A percentile compares a stretch with the other conserved stretches of the same genome.
These are phyloP conservation scores for Silurus meridionalis DNA, from an alignment of 2,113 vertebrate genomes.

Conservation along the genomic window DNA sequence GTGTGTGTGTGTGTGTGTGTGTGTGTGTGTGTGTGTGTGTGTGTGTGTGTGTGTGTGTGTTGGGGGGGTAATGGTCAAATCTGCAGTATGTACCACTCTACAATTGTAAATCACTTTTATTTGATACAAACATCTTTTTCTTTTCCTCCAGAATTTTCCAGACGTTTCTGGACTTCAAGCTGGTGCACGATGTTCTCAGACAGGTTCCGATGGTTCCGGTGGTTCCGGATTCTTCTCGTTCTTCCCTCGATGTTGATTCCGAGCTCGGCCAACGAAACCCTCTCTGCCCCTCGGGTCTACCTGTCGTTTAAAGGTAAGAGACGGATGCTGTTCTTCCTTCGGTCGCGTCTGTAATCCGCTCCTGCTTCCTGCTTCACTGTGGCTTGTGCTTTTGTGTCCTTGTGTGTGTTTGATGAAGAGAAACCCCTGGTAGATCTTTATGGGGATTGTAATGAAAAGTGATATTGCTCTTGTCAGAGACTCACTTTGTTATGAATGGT, in stretches of 20 bases:
- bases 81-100: too few relatives aligned
- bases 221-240: slow-evolving; percentile 64
- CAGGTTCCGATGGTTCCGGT: slow-evolving; percentile 65
- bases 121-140: slow-evolving; percentile 1
- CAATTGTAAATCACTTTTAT: too few relatives aligned
- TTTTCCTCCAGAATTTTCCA: slow-evolving; percentile 56
- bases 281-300: slow-evolving; percentile 74
- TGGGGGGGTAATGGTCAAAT: too few relatives aligned
- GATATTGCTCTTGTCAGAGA: slow-evolving; percentile 7
- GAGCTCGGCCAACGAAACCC: slow-evolving; percentile 64
- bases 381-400: background rate
- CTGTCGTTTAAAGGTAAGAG: slow-evolving; percentile 78
- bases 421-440: background rate
- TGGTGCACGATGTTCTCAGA: slow-evolving; percentile 67
- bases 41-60: too few relatives aligned
- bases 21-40: too few relatives aligned
- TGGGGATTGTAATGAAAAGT: background rate
- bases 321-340: background rate
- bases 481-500: slow-evolving; percentile 45
- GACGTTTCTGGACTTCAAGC: slow-evolving; percentile 48
- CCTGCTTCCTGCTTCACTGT: background rate
- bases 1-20: background rate
- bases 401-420: background rate
- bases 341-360: background rate
- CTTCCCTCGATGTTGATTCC: slow-evolving; percentile 56